Base-by-base conservation (phyloP, 2,888 invertebrate genomes). In the Gymnoscelis rufifasciata region DNA sequence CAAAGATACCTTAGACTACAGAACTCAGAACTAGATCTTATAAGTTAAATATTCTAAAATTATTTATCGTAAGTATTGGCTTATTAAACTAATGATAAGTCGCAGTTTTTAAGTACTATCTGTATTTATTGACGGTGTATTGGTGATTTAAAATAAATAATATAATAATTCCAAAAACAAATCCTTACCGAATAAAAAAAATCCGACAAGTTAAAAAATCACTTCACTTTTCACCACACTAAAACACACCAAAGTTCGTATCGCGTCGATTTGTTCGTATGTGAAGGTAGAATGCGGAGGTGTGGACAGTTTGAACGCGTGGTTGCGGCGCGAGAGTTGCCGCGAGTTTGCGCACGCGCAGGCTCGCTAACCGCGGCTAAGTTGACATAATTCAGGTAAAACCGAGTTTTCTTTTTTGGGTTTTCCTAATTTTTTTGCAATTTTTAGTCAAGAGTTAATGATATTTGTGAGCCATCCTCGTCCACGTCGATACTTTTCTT, bases 301-400 rank as follows among this genome's bases (percentile, higher is more conserved):
- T 15, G 68, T 77, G 61, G 71, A n/a, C n/a, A n/a, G 60, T 56
- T 50, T 51, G 60, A 3, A 71, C 66, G 78, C 86, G 87, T 86
- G 82, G 69, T 64, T 15, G 68, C 78, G 61, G 71, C 71, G 59
- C 64, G 70, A 72, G 72, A 74, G 57, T 59, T 71, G 77, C 78
- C 71, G 74, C 70, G 66, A 73, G 61, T 84, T 82, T 83, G 86
- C 81, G 76, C 74, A 43, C 7, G 31, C 41, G 42, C 12, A n/a
- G 30, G 36, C 52, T 74, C 69, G 74, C 67, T 47, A 57, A 51
- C 27, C 38, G 52, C 69, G 58, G 64, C n/a, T 61, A 39, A 47
- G 75, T 74, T 74, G 74, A 78, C 75, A 77, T 65, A 70, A 65
- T 27, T 49, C 13, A 27, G 64, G 59, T 52, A 62, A 58, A 58